phyloP scores from a whole-genome alignment of 2,113 vertebrate genomes.

The Hippocampus zosterae region DNA sequence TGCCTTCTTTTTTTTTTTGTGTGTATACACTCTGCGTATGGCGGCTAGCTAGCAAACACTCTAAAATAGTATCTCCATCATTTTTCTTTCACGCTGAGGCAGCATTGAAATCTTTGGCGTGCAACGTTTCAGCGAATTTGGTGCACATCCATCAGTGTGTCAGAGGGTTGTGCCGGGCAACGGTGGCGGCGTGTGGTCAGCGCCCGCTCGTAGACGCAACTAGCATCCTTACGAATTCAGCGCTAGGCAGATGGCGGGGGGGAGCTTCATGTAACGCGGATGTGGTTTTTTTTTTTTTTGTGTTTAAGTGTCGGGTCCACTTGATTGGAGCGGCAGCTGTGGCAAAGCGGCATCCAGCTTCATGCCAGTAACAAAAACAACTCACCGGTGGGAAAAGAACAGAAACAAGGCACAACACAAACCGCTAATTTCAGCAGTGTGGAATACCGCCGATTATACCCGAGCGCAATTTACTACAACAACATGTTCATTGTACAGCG shows the following conservation, averaged over 20 bases:
- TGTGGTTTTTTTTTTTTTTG: conserved; percentile 4
- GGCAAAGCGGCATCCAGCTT: conserved; percentile 35
- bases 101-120: conserved; percentile 26
- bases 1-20: conserved; percentile 46
- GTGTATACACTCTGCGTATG: conserved; percentile 38
- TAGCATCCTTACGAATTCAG: conserved; percentile 46
- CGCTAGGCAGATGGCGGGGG: conserved; percentile 51
- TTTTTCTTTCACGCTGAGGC: conserved; percentile 22
- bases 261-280: conserved; percentile 23
- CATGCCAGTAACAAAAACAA: conserved; percentile 14
- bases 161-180: conserved; percentile 56
- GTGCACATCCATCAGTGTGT: conserved; percentile 40
- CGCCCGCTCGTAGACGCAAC: conserved; percentile 58
- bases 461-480: conserved; percentile 21
- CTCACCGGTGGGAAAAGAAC: conserved; percentile 13
- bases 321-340: conserved; percentile 58
- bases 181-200: conserved; percentile 54
- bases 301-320: conserved; percentile 28
- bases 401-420: background rate
- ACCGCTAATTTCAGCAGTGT: background rate
- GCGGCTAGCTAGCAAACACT: conserved; percentile 40
- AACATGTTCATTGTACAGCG: conserved; percentile 20
- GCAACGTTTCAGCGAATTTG: background rate
- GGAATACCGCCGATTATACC: conserved; percentile 69
- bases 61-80: background rate